Evolutionary conservation across 2,888 invertebrate species (phyloP), one percentile per base, ranked within the genome.

Genomic region (Helobdella robusta): DNA sequence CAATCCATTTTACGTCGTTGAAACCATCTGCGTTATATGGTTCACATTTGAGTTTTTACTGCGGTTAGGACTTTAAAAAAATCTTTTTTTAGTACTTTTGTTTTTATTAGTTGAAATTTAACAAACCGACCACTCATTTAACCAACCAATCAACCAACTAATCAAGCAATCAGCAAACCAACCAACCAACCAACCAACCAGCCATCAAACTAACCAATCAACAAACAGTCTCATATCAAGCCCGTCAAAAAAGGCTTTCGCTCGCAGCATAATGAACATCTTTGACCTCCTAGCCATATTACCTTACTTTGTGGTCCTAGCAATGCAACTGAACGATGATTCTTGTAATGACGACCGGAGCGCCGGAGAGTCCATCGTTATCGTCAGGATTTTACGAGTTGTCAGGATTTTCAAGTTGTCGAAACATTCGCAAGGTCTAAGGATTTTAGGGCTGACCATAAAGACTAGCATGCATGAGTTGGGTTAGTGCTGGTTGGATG

Each of bases 241-340:
- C 65, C 78, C 78, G 1, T 73, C 74, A 25, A 74, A 74, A 56
- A n/a, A 72, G 15, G 50, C 61, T 3, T 79, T 79, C 68, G 28
- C 73, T 4, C 76, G 74, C 54, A 72, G 71, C 52, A 66, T 75
- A 28, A 72, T 75, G 67, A 79, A 79, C 72, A 75, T 77, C 71
- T 76, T 79, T 61, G 79, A 79, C 70, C 59, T 78, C 25, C 66
- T 75, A 4, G 74, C 79, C 11, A 77, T 79, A 48, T 67, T 76
- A 25, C 79, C 79, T 0, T 79, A 74, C 69, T 78, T 77, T 68
- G 70, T 79, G 28, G 75, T 73, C 52, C 67, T 77, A 11, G 62
- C 60, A 6, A 66, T 69, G 18, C 69, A 75, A 64, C 73, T 70
- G 60, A 64, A 73, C n/a, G 64, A 71, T 4, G 71, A 71, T 15